These are phyloP conservation scores for Bergia sp. DNA, from an alignment of 92 coral and sea anemone genomes.

Conservation along the genomic window DNA sequence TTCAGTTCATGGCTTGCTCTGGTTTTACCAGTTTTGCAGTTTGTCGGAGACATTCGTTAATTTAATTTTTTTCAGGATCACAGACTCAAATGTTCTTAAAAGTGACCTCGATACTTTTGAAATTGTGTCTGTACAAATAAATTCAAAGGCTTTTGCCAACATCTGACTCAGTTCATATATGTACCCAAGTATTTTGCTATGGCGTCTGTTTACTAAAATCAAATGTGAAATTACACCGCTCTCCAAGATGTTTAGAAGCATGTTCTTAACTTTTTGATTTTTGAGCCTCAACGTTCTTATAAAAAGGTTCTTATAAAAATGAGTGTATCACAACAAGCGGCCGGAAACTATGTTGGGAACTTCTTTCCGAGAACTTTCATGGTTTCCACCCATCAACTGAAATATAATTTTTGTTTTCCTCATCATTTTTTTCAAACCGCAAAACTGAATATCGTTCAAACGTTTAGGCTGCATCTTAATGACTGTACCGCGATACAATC, in stretches of 20 bases:
- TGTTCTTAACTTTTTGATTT: neutral
- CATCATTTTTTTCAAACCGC: neutral
- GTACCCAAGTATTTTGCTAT: no score
- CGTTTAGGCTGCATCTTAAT: neutral
- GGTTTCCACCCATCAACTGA: neutral
- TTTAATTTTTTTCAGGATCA: neutral
- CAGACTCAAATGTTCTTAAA: no score
- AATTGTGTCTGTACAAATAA: no score
- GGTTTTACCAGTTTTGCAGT: neutral
- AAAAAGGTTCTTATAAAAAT: neutral
- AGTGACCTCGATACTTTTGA: no score
- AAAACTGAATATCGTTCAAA: neutral
- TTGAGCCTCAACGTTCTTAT: neutral
- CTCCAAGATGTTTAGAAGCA: no score
- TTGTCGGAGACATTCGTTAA: neutral
- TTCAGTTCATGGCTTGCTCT: no score
- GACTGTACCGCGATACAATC: no score
- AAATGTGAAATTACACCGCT: no score
- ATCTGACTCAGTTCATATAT: no score
- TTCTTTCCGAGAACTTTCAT: neutral
- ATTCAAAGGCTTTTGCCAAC: no score
- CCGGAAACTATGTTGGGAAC: neutral
- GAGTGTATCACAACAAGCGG: neutral
- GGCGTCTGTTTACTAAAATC: no score
- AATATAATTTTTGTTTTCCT: neutral